Conservation (phyloP, 2,888 invertebrate species). For the Mythimna impura region DNA sequence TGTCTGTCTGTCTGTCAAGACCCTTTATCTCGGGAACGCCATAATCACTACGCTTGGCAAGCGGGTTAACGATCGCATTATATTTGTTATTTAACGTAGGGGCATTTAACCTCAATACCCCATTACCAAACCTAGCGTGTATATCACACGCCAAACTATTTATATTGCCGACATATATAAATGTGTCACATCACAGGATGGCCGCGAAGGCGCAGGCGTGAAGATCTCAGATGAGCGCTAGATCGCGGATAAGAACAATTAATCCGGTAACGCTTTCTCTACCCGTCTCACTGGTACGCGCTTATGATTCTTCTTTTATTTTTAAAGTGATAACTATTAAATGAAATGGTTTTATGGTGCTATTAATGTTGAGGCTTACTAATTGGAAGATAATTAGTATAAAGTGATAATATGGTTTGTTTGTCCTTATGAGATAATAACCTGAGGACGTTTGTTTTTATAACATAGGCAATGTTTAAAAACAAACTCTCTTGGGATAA, state of each 20-base stretch:
- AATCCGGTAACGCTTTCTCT: slow-evolving; percentile 87
- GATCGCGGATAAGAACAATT: slow-evolving; percentile 81
- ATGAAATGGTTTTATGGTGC: slow-evolving; percentile 5
- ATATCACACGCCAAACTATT: slow-evolving; percentile 29
- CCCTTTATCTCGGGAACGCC: too few relatives aligned
- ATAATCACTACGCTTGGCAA: too few relatives aligned
- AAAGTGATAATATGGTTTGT: too few relatives aligned
- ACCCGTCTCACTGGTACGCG: slow-evolving; percentile 52
- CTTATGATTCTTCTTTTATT: slow-evolving; percentile 39
- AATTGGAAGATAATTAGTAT: neutral
- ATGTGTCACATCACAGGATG: slow-evolving; percentile 66
- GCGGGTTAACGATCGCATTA: too few relatives aligned
- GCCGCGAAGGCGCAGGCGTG: slow-evolving; percentile 70
- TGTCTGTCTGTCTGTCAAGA: too few relatives aligned
- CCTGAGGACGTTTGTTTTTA: too few relatives aligned
- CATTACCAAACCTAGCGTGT: slow-evolving; percentile 29
- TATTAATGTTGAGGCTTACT: neutral
- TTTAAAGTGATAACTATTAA: slow-evolving; percentile 19
- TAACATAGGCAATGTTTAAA: too few relatives aligned
- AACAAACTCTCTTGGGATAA: too few relatives aligned
- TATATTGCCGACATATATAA: slow-evolving; percentile 52
- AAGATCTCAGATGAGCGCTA: slow-evolving; percentile 75
- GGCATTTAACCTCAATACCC: neutral
- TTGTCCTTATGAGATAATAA: too few relatives aligned
- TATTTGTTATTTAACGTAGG: too few relatives aligned